These are phyloP conservation scores for Philopedon plagiatum DNA, from an alignment of 2,888 invertebrate genomes.

Conservation along the genomic window DNA sequence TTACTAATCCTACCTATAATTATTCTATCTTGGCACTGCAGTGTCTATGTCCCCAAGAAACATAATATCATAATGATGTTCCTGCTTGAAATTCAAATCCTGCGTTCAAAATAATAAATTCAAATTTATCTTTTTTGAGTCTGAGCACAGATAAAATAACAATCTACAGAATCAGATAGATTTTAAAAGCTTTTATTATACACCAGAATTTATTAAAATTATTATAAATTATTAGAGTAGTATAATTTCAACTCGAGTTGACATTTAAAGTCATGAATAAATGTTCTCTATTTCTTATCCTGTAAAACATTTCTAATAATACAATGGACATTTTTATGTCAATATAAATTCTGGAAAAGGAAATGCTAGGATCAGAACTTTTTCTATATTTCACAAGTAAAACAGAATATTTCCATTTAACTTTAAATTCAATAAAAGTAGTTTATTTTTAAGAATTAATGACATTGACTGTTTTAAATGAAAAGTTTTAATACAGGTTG, in stretches of 20 bases:
- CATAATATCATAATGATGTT: too few relatives aligned
- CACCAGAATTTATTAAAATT: neutral
- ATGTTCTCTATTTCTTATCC: neutral
- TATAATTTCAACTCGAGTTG: neutral
- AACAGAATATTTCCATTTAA: neutral
- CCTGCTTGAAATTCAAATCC: too few relatives aligned
- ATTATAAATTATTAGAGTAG: neutral
- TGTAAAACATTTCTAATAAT: neutral
- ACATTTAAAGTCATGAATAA: neutral
- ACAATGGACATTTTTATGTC: neutral
- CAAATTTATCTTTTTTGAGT: too few relatives aligned
- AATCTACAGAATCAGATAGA: neutral
- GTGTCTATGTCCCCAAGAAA: too few relatives aligned
- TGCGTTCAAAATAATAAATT: too few relatives aligned
- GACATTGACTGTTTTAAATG: too few relatives aligned
- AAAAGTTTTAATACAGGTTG: too few relatives aligned
- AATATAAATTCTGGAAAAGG: neutral
- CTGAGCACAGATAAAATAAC: neutral
- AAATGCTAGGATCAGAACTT: neutral
- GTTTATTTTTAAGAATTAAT: neutral
- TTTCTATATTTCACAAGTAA: neutral
- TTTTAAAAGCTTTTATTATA: neutral
- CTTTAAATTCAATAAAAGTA: neutral
- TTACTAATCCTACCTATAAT: too few relatives aligned
- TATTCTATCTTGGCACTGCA: too few relatives aligned